Base-by-base conservation (phyloP, 2,888 invertebrate genomes). In the Axea sp. region DNA sequence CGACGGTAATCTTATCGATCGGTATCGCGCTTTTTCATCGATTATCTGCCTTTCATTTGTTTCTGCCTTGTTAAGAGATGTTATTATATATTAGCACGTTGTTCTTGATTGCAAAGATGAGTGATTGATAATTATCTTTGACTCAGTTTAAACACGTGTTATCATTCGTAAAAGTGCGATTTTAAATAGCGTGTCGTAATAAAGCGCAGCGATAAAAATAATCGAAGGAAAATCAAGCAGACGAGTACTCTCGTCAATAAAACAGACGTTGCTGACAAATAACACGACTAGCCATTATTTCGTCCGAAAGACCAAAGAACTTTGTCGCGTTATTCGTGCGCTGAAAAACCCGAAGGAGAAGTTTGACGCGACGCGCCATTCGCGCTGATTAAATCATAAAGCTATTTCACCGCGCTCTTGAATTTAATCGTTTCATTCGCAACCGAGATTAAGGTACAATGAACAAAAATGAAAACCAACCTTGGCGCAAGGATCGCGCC, bases 1-100 rank as follows among this genome's bases (percentile, higher is more conserved):
- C 7, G 24, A 59, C 47, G 37, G 3, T 60, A 62, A 62, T 62
- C 62, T 49, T 62, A 51, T 62, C 62, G 15, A 31, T 22, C 8
- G 35, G 28, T 60, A 60, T 60, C 47, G 37, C 45, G 24, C 4
- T 26, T 33, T 59, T 35, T 26, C 45, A 30, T 31, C 31, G 31
- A 41, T 55, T 60, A 60, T 60, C 26, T 11, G 28, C 6, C 1
- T 26, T 37, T 33, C 33, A 39, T 28, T 60, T 60, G 47, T 47
- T 60, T 47, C 37, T 39, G 6, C 26, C 37, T 60, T 30, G 47
- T 22, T 47, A 60, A 26, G 28, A 30, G 19, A 17, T 37, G 12
- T 60, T 37, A 28, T 47, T 28, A 47, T 47, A 3, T 19, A 37
- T 57, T 33, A 47, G 15, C 47, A 2, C 7, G 11, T 4, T 12